Evolutionary conservation across 2,113 vertebrate species (phyloP), one percentile per base, ranked within the genome.

Genomic region (Clarias gariepinus): DNA sequence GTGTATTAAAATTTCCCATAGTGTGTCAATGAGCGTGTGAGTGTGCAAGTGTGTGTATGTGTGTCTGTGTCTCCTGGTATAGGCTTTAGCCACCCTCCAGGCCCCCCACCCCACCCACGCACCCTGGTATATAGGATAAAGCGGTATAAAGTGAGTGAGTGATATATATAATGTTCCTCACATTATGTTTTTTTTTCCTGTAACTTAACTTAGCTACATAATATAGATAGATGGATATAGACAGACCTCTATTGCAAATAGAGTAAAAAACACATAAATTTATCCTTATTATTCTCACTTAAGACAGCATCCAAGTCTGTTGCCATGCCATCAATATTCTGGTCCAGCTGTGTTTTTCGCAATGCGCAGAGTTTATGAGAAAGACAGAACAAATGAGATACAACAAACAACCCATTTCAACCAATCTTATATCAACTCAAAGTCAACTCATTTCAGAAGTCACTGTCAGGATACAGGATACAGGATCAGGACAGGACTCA

Each of bases 391-490:
- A 3, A 79, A 79, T 79, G 25, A 78, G 73, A 55, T 57, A 3
- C 28, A 53, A 73, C 53, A 57, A 57, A 55, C 23, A 18, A 47
- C 47, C 47, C 47, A 47, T 8, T 47, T 47, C 47, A 8, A 47
- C 47, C 47, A 47, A 47, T 47, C 47, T 47, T 47, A 47, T 47
- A 47, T 47, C 47, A 47, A 47, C 47, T 47, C 47, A 47, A 47
- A 0, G 19, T 71, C 41, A 47, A 69, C 16, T 41, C 21, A 53
- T 88, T 90, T 84, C 86, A 90, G 89, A 83, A 52, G 25, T 66
- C 78, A 86, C 83, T 36, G 66, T 16, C 7, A 47, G 47, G 47
- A 7, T 47, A 47, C 47, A 47, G 47, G 47, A 47, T 47, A 47
- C 47, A 47, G 47, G 47, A 47, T 47, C 47, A 47, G 47, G 47